Evolutionary conservation across 37 sponge, comb jelly and placozoan species (phyloP).

Genomic region (Agelas oroides): DNA sequence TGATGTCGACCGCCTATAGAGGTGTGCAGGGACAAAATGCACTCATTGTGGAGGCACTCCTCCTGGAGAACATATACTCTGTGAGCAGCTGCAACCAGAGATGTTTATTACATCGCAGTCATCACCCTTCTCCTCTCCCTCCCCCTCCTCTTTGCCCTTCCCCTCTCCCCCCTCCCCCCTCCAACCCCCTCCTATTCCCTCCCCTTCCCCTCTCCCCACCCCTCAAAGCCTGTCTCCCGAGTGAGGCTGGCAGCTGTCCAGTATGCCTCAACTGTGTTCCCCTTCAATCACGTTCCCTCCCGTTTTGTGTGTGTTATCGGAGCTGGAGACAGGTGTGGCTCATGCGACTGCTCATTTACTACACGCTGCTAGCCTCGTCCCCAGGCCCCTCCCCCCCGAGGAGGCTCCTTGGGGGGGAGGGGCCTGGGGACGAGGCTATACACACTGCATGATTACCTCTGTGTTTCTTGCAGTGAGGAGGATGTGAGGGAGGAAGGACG

Average conservation of each 20-base stretch:
- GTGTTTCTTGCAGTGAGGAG: slow-evolving; percentile 6
- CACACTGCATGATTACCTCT: no score
- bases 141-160: not conserved
- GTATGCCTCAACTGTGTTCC: slow-evolving; percentile 61
- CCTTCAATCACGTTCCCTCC: slow-evolving; percentile 64
- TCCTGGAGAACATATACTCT: slow-evolving; percentile 63
- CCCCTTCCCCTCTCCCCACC: no score
- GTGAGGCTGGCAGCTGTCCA: slow-evolving; percentile 48
- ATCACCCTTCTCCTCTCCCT: not conserved
- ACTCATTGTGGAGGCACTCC: slow-evolving; percentile 57
- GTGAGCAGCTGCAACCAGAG: slow-evolving; percentile 24
- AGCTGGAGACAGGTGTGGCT: slow-evolving; percentile 68
- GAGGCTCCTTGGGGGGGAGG: no score
- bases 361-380: no score
- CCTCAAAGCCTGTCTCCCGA: slow-evolving; percentile 28
- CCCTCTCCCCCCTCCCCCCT: not conserved
- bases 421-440: no score
- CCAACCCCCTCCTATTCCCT: not conserved
- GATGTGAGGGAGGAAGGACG: slow-evolving; percentile 71
- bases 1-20: slow-evolving; percentile 61
- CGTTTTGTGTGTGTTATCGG: slow-evolving; percentile 76
- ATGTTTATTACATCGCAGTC: not conserved
- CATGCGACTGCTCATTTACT: no score
- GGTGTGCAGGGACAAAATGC: slow-evolving; percentile 49
- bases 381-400: no score